These are phyloP conservation scores for Battus philenor DNA, from an alignment of 1,140 invertebrate species.

Conservation along the genomic window DNA sequence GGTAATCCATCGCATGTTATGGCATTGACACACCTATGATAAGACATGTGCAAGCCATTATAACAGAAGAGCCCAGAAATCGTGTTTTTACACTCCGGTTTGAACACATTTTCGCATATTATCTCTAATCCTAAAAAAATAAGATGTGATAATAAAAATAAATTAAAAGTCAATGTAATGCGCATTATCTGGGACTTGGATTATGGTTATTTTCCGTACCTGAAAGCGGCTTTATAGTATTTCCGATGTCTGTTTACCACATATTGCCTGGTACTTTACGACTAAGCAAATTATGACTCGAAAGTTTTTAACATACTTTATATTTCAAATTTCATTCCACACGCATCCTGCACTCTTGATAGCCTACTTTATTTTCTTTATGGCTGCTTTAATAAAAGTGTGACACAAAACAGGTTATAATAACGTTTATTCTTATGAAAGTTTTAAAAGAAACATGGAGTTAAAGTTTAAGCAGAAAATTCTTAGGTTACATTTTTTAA, in stretches of 20 bases:
- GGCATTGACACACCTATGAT: too few relatives aligned
- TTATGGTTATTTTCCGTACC: slow-evolving; percentile 6
- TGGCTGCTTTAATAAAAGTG: slow-evolving; percentile 1
- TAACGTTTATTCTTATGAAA: too few relatives aligned
- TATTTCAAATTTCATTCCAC: slow-evolving; percentile 5
- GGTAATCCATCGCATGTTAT: too few relatives aligned
- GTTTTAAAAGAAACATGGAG: too few relatives aligned
- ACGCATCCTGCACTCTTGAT: not conserved
- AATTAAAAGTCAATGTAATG: not conserved
- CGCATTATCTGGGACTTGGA: not conserved
- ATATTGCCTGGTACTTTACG: slow-evolving; percentile 3
- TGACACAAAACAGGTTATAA: slow-evolving; percentile 3
- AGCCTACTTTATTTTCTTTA: slow-evolving; percentile 1
- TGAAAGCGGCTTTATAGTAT: slow-evolving; percentile 1
- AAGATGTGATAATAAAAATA: too few relatives aligned
- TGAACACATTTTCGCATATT: too few relatives aligned
- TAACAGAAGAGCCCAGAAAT: too few relatives aligned
- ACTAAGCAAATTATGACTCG: slow-evolving; percentile 9
- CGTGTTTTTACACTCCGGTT: too few relatives aligned
- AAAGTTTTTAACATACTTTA: slow-evolving; percentile 5
- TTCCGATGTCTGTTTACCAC: not conserved
- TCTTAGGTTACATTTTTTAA: too few relatives aligned
- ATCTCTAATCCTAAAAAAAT: too few relatives aligned
- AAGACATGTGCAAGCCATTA: too few relatives aligned
- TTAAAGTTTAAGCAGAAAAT: too few relatives aligned